Base-by-base conservation (phyloP, 2,888 invertebrate species). In the Chrysopilus asiliformis region DNA sequence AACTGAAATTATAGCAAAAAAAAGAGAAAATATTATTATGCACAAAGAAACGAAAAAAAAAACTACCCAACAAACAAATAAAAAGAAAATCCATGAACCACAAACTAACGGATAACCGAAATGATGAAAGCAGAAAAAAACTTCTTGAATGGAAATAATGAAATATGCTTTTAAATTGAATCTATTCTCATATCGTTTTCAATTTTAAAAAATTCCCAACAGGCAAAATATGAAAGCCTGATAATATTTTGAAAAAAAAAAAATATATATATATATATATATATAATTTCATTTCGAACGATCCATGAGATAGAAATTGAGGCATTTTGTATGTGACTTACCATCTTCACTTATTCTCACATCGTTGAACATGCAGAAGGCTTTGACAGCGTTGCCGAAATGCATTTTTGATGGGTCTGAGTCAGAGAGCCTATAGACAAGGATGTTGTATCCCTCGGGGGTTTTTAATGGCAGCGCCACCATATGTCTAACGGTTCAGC, bases 301-400 rank as follows among this genome's bases (percentile, higher is more conserved):
- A n/a, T n/a, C n/a, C n/a, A n/a, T n/a, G n/a, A n/a, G n/a, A n/a
- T n/a, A n/a, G n/a, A n/a, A n/a, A n/a, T n/a, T n/a, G n/a, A n/a
- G n/a, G n/a, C n/a, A n/a, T n/a, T n/a, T n/a, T n/a, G n/a, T n/a
- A n/a, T n/a, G n/a, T n/a, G n/a, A 15, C 34, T 22, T 39, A 35
- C 67, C 57, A 49, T 76, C 76, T 47, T 75, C 76, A 0, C 75
- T 74, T 30, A 76, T 54, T 41, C 74, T 67, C 41, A 72, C 64
- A 51, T 76, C 76, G 49, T 76, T 76, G 55, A 74, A 74, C 72
- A 76, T 75, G 56, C 75, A 76, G 57, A 76, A 76, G 8, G 64
- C 65, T 34, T 74, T 69, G 20, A 76, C 68, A 0, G 70, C 72
- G 45, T 76, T 75, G 12, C 67, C 69, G 50, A 76, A 76, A 50